Base-by-base conservation (phyloP, 2,888 invertebrate genomes). In the Lacanobia wlatinum region DNA sequence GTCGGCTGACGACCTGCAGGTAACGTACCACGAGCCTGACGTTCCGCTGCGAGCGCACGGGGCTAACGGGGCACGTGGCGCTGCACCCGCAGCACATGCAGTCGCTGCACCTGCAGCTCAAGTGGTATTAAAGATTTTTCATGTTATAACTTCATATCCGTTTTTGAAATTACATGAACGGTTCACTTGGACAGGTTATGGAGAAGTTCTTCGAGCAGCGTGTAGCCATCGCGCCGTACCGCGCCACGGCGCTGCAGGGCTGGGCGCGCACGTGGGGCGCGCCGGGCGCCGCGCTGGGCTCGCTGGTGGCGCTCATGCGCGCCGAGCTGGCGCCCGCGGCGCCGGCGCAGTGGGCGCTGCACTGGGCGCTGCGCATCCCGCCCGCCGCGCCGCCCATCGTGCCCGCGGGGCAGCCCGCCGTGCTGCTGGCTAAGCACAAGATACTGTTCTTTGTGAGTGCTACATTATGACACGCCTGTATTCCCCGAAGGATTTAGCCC, bases 161-260 rank as follows among this genome's bases (percentile, higher is more conserved):
- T 34, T 34, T 34, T 34, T 4, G 1, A 28, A 28, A 28, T 28
- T 0, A 34, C 55, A 56, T 34, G 1, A 38, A 10, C 5, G 10
- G 10, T 40, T n/a, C 12, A 7, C 12, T 18, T 6, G 7, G 10
- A 10, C 93, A 98, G 97, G 97, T 98, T 69, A 97, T 99, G 90
- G 99, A 99, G 94, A 98, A 98, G 90, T 99, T 98, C 96, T 99
- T 99, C 95, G 99, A 99, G 91, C 97, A 97, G 34, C 97, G 98
- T 91, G 99, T 98, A 50, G 98, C 98, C 12, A 97, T 98, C 23
- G 98, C 98, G 5, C 99, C 99, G 0, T 99, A 98, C 96, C 98
- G 99, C 90, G 98, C 98, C 4, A 98, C 98, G 87, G 97, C 98
- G 8, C 96, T 99, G 87, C 97, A 97, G 83, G 98, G 99, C 34